phyloP scores from a whole-genome alignment of 2,888 invertebrate species.

The Epistrophe eligans region DNA sequence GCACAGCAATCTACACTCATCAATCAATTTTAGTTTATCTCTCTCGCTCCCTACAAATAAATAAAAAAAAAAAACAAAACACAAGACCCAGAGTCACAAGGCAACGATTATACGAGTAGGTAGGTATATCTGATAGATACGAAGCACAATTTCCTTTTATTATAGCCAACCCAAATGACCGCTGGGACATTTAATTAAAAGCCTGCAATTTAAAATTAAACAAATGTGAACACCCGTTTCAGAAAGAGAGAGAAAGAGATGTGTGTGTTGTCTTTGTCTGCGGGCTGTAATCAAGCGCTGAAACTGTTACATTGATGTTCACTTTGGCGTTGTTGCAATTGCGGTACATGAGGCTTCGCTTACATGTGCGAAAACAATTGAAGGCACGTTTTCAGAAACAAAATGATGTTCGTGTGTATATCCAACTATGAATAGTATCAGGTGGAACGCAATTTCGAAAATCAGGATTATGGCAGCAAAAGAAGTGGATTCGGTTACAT shows the following conservation, averaged over 20 bases:
- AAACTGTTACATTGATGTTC: constrained; percentile 42
- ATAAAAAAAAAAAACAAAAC: not conserved
- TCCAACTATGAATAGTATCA: constrained; percentile 19
- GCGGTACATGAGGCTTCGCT: constrained; percentile 50
- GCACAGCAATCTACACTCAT: constrained; percentile 35
- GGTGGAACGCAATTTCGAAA: constrained; percentile 61
- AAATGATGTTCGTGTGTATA: not conserved
- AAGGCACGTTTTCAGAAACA: constrained; percentile 7
- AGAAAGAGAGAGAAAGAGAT: not conserved
- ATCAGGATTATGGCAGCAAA: constrained; percentile 56
- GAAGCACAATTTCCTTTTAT: constrained; percentile 30
- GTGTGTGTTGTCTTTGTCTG: constrained; percentile 21
- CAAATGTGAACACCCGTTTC: constrained; percentile 56
- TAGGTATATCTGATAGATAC: constrained; percentile 12
- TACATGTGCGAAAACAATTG: constrained; percentile 45
- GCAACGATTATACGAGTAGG: not conserved
- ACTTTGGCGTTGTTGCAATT: constrained; percentile 43
- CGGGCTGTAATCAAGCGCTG: constrained; percentile 57
- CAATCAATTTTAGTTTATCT: constrained; percentile 52
- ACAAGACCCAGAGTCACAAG: constrained; percentile 10
- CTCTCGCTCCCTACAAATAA: not conserved
- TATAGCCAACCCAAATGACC: constrained; percentile 29
- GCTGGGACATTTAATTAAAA: constrained; percentile 70
- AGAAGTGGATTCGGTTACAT: constrained; percentile 66
- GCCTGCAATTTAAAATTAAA: constrained; percentile 66